Conservation (phyloP, 2,888 invertebrate genomes). For the Dinocampus coccinellae region DNA sequence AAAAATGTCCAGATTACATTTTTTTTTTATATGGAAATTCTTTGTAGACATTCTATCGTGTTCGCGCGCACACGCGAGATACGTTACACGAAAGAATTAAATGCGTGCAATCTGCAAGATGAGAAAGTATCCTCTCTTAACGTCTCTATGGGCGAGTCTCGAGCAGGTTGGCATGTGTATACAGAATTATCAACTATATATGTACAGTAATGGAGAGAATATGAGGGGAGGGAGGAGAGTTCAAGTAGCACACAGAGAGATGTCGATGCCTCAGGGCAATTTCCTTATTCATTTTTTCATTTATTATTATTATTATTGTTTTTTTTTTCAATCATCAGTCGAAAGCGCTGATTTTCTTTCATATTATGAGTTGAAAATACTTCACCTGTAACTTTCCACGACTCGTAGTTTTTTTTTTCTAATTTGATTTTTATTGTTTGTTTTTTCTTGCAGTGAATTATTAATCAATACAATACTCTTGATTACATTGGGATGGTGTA, state of each 20-base stretch:
- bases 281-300: not conserved
- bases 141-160: constrained; percentile 15
- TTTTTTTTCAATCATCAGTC: not conserved
- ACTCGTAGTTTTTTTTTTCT: too few species aligned
- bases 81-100: constrained; percentile 1
- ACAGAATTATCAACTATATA: not conserved
- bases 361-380: not conserved
- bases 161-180: not conserved
- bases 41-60: not conserved
- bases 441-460: not conserved
- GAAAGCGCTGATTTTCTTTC: not conserved
- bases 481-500: constrained; percentile 42
- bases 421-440: not conserved
- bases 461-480: constrained; percentile 30
- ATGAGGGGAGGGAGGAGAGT: not conserved
- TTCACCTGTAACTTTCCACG: not conserved
- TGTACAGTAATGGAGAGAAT: not conserved
- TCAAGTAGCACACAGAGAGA: constrained; percentile 28
- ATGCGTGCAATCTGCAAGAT: constrained; percentile 2
- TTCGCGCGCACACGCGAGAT: not conserved
- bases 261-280: constrained; percentile 14
- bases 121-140: constrained; percentile 21
- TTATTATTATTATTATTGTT: not conserved
- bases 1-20: not conserved
- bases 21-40: not conserved